Evolutionary conservation across 2,797 vertebrate genomes (phyloP), one percentile per base, ranked within the genome.

Genomic region (Spinibarbus caldwelli): DNA sequence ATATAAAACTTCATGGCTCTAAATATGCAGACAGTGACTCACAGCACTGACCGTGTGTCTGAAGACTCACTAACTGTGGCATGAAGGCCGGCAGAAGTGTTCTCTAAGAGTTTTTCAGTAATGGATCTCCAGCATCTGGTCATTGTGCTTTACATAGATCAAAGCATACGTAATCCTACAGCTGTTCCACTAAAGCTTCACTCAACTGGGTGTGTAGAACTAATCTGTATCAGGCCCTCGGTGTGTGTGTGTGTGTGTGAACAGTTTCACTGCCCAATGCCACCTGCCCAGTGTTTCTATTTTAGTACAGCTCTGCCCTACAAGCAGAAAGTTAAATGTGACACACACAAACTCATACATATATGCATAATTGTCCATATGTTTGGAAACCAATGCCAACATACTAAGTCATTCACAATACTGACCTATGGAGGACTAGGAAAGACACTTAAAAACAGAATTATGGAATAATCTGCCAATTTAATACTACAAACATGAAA

Each of bases 131-230:
- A 83, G 78, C 49, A 43, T 76, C 83, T 82, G 73, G 57, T 83
- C 62, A 79, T 26, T 52, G 67, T 68, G 38, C 68, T 62, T 83
- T 41, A 75, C 77, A 17, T 47, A 59, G 79, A 85, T 87, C 87
- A 88, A 88, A 87, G 85, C 45, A 31, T 41, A 49, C 15, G 38
- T 84, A 86, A 86, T 88, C 87, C 84, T 67, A 62, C 87, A 88
- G 87, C 76, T 88, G 84, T 79, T 76, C 21, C 84, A 70, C 79
- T 80, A 76, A 88, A 88, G 82, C 77, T 78, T 87, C 70, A 2
- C 70, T 86, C 75, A 83, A 70, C 57, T 86, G 80, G 17, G n/a
- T 73, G 76, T 75, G 84, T 68, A 79, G n/a, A 72, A 83, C 80
- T 84, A 81, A 81, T 84, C 78, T 86, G 73, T 45, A 26, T 54